A percentile compares a stretch with the other conserved stretches of the same genome.
Evolutionary conservation across 2,797 vertebrate species (phyloP).

Genomic region (Hylomyscus alleni): DNA sequence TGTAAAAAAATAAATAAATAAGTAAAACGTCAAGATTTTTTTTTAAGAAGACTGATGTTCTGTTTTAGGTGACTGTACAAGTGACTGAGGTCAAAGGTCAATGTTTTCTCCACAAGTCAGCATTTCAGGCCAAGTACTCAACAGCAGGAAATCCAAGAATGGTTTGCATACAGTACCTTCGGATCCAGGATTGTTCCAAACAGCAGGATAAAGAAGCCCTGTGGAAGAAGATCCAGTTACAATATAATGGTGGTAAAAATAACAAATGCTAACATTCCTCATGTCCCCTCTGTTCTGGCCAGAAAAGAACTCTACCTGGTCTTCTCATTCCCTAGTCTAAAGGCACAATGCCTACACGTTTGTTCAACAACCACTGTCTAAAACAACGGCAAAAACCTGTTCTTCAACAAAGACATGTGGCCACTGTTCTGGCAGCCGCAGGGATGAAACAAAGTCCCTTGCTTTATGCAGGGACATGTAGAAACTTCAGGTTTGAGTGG

Average conservation of each 20-base stretch:
- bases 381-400: neutral
- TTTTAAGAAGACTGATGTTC: neutral
- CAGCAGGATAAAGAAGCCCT: conserved; percentile 91
- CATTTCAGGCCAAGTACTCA: neutral
- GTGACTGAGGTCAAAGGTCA: neutral
- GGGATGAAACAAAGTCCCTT: neutral
- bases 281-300: neutral
- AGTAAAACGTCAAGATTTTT: neutral
- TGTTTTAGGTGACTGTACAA: neutral
- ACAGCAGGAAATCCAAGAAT: neutral
- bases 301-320: neutral
- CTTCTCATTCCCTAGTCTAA: neutral
- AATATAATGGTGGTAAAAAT: conserved; percentile 26
- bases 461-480: neutral
- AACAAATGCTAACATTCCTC: neutral
- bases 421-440: neutral
- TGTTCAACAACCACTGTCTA: neutral
- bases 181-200: conserved; percentile 90
- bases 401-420: neutral
- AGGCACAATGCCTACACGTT: neutral
- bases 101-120: neutral
- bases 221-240: conserved; percentile 39
- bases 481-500: neutral
- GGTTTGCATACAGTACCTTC: conserved; percentile 84
- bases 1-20: too few relatives aligned